Evolutionary conservation across 2,797 vertebrate species (phyloP), one percentile per base, ranked within the genome.

Genomic region (Bradypodion ventrale): DNA sequence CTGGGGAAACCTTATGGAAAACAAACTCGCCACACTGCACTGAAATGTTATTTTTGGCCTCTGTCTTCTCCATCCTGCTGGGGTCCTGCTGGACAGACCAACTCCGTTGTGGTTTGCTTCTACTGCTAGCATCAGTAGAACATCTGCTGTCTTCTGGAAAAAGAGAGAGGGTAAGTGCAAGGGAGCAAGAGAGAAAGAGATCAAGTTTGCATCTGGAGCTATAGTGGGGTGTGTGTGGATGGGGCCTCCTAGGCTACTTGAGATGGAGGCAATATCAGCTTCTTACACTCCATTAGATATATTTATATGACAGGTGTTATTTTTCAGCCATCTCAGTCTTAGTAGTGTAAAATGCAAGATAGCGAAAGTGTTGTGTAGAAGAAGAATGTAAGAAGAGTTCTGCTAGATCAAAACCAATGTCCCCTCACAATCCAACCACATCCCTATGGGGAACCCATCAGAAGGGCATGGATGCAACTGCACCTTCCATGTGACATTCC

Each of bases 21-120:
- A 94, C 93, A 94, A 93, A 92, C 91, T 94, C 87, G 46, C 90
- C 89, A 7, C 89, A 94, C 86, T 89, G 91, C 92, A 86, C 78
- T 92, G 89, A 83, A 90, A 82, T 94, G 88, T 94, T 94, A 73
- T 93, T 94, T 86, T 94, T 94, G 94, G 93, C 92, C 1, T 7
- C 80, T 46, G 76, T 46, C 32, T 29, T 79, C 19, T 88, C 90
- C 88, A 91, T 88, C 92, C 85, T 90, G 90, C 92, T 90, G 89
- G 89, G 92, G 91, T 93, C 85, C 88, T 93, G 84, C 9, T 4
- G 85, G 87, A 81, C 0, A 2, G 83, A 75, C 0, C 52, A 87
- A 85, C 80, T 90, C 77, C 0, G 0, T 82, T 49, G 84, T 10
- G 0, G 68, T 76, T 88, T 77, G 65, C 73, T 76, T 68, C 87